A percentile compares a stretch with the other conserved stretches of the same genome.
phyloP scores from a whole-genome alignment of 1,140 invertebrate species.

The Drosophila jambulina region DNA sequence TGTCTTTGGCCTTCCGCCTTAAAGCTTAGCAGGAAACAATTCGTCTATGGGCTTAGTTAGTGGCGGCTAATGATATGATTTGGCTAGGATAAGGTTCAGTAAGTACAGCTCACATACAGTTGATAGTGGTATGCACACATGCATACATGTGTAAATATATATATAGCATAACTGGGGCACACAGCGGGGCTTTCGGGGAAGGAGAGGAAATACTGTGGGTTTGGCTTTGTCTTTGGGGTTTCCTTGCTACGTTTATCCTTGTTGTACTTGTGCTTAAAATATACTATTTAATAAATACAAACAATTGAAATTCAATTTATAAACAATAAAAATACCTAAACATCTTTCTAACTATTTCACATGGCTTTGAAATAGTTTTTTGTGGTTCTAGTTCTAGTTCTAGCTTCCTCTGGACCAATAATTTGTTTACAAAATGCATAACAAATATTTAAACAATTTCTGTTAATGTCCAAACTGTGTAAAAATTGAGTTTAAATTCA shows the following conservation, averaged over 20 bases:
- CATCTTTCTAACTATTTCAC: conserved; percentile 1
- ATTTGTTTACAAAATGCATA: background rate
- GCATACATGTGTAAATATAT: conserved; percentile 12
- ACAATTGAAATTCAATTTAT: too few relatives aligned
- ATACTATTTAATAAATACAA: too few relatives aligned
- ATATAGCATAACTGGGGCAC: conserved; percentile 8
- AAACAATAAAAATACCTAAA: too few relatives aligned
- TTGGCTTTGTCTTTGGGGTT: background rate
- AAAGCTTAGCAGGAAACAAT: conserved; percentile 64
- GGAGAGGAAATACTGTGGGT: background rate
- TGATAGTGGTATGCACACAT: conserved; percentile 1
- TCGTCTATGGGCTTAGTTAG: conserved; percentile 33
- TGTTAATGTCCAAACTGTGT: background rate
- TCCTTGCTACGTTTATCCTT: background rate
- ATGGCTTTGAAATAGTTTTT: conserved; percentile 10
- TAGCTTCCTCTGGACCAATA: background rate
- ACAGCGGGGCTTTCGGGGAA: background rate
- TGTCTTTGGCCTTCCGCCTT: conserved; percentile 29
- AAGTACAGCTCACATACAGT: conserved; percentile 34
- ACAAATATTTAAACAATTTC: background rate
- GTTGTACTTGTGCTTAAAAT: too few relatives aligned
- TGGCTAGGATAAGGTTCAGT: conserved; percentile 41
- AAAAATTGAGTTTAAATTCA: background rate
- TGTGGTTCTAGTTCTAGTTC: background rate
- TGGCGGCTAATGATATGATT: conserved; percentile 71